Evolutionary conservation across 2,113 vertebrate genomes (phyloP), one percentile per base, ranked within the genome.

Genomic region (Tichodroma muraria): DNA sequence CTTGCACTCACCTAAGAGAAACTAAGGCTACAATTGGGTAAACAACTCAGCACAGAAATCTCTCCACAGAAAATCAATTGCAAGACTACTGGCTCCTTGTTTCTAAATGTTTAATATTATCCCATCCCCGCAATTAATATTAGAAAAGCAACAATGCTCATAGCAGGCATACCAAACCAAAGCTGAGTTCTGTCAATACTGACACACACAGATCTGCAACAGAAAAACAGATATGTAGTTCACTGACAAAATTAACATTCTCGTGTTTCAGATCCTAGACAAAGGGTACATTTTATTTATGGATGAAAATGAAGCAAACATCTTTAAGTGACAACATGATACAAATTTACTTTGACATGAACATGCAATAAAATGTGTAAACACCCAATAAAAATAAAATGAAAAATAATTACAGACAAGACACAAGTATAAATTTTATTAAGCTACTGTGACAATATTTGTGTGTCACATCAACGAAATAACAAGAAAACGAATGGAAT

Each of bases 101-200:
- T 78, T 95, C 71, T 94, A 95, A 96, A 93, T 95, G 88, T 95
- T 97, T 96, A 93, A 93, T 94, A 95, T 78, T 71, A 90, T 79
- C 64, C 56, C 64, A 81, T 72, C 80, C 53, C 72, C 90, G 86
- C 69, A 95, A 95, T 92, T 90, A 86, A 50, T 60, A 94, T 53
- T 21, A 94, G 90, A 86, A 70, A 59, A 94, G 85, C 61, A 91
- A 20, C 87, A 47, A 20, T 17, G 52, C 60, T 85, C 93, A 75
- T 86, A 80, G 54, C 94, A 97, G 81, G 85, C 87, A 85, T 75
- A 73, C 60, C 94, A 94, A 79, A 77, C 50, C 84, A 11, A 86
- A 80, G 79, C 7, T 75, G 45, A 80, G 60, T 56, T 31, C 90
- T 88, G 71, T 83, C 91, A 91, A 78, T 85, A 77, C 47, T 59